A percentile compares a stretch with the other conserved stretches of the same genome.
These are phyloP conservation scores for Sylvicapra grimmia DNA, from an alignment of 2,113 vertebrate species.

Conservation along the genomic window DNA sequence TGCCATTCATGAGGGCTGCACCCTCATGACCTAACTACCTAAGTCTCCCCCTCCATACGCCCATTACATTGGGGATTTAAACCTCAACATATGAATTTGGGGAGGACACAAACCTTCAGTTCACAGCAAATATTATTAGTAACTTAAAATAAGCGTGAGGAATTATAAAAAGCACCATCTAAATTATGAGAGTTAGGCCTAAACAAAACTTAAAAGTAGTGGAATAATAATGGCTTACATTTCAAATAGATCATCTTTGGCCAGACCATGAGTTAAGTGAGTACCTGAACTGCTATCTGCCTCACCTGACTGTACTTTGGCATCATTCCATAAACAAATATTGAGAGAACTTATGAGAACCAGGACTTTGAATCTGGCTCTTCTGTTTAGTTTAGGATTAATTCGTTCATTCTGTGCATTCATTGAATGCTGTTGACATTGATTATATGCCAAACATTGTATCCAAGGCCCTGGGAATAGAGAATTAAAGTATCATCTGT, in stretches of 20 bases:
- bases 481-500: background rate
- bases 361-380: background rate
- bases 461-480: background rate
- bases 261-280: background rate
- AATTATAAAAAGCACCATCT: background rate
- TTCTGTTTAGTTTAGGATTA: conserved; percentile 10
- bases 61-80: background rate
- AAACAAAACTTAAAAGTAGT: background rate
- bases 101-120: background rate
- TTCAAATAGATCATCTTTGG: background rate
- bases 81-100: background rate
- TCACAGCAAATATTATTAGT: background rate
- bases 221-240: background rate
- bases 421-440: background rate
- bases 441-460: background rate
- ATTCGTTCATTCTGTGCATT: background rate
- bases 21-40: background rate
- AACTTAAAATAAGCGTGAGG: background rate
- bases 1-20: background rate
- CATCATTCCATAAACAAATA: background rate
- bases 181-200: background rate
- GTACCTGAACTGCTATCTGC: background rate
- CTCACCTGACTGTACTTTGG: background rate
- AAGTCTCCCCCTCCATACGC: background rate
- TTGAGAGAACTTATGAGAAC: background rate